Conservation (phyloP, 2,797 vertebrate species). For the Pelochelys cantorii region DNA sequence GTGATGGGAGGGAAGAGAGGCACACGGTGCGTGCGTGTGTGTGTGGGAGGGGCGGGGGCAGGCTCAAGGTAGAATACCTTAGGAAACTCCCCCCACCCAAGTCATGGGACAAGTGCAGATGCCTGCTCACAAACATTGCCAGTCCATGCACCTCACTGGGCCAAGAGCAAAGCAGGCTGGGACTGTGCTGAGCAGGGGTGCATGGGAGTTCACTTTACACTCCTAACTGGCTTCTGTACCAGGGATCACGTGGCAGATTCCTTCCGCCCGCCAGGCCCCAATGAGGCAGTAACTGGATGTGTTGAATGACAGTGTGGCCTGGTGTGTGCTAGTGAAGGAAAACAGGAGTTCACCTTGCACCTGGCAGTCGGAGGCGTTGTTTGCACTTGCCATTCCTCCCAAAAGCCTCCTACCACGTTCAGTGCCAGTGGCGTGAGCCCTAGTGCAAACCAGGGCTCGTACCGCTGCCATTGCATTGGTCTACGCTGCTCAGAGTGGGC, state of each 20-base stretch:
- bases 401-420: not conserved
- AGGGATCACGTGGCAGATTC: not conserved
- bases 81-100: not conserved
- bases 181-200: not conserved
- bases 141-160: not conserved
- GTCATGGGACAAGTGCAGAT: not conserved
- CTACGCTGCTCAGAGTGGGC: not conserved
- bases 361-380: not conserved
- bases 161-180: not conserved
- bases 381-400: not conserved
- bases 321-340: not conserved
- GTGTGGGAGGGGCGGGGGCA: too few relatives aligned
- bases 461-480: not conserved
- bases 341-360: not conserved
- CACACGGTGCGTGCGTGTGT: too few relatives aligned
- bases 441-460: not conserved
- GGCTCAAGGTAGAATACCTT: not conserved
- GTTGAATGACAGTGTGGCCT: not conserved
- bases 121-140: not conserved
- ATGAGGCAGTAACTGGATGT: not conserved
- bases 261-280: not conserved
- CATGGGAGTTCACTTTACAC: not conserved
- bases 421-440: not conserved
- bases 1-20: not conserved
- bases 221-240: not conserved